Percentiles rank a stretch among this genome's conserved stretches.
Conservation (phyloP, 2,113 vertebrate genomes). For the Melanocharis versteri region DNA sequence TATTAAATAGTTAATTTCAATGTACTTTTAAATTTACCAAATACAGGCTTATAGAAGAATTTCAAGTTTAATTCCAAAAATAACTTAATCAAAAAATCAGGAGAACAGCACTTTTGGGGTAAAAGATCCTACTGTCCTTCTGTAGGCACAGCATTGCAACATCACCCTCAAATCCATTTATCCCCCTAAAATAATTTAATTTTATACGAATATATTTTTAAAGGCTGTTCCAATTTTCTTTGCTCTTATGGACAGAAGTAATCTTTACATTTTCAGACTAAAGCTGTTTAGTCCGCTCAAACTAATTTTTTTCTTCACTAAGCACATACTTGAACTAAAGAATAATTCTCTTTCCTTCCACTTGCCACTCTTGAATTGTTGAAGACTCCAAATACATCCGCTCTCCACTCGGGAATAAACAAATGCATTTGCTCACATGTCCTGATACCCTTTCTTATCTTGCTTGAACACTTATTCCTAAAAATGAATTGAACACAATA, state of each 20-base stretch:
- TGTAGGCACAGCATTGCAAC: neutral
- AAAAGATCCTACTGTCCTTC: neutral
- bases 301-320: neutral
- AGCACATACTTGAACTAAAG: neutral
- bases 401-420: neutral
- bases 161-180: neutral
- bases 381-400: neutral
- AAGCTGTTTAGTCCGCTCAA: neutral
- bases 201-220: neutral
- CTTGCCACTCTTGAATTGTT: neutral
- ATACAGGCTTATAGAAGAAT: neutral
- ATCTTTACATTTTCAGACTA: neutral
- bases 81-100: neutral
- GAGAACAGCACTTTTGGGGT: neutral
- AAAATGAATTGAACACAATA: neutral
- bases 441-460: neutral
- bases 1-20: neutral
- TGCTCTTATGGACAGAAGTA: neutral
- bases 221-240: neutral
- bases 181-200: neutral
- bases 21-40: neutral
- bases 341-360: neutral
- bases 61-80: neutral
- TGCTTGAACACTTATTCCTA: neutral
- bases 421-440: neutral